Evolutionary conservation across 2,797 vertebrate species (phyloP).

Genomic region (Carcharodon carcharias): DNA sequence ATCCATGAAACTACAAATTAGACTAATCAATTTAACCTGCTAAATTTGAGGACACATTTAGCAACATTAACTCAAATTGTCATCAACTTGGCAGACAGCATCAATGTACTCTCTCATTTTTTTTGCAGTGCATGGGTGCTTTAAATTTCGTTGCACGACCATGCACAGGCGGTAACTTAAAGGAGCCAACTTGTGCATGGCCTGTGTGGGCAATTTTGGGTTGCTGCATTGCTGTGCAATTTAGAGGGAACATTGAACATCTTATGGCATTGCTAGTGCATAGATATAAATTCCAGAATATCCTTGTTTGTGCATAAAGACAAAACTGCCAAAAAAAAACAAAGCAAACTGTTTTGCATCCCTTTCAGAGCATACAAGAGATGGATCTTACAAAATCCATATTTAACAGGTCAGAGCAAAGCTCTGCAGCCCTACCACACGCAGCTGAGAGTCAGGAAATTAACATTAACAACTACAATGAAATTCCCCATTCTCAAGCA

Average conservation of each 20-base stretch:
- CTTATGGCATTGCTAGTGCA: not conserved
- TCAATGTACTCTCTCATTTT: too few species aligned
- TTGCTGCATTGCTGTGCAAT: too few species aligned
- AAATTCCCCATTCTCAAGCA: not conserved
- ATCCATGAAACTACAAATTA: not conserved
- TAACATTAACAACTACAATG: not conserved
- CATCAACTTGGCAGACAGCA: not conserved
- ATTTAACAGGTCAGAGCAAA: not conserved
- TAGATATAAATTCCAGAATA: not conserved
- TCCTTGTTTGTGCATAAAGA: not conserved
- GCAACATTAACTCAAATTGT: not conserved
- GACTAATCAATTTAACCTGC: not conserved
- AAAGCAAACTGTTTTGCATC: not conserved
- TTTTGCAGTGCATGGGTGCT: too few species aligned
- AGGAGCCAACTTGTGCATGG: too few species aligned
- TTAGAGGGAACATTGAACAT: not conserved
- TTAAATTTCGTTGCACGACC: too few species aligned
- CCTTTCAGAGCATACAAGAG: not conserved
- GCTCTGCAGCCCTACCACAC: too few species aligned
- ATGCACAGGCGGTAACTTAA: too few species aligned
- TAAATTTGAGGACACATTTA: too few species aligned
- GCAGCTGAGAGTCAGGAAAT: not conserved
- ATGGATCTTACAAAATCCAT: not conserved
- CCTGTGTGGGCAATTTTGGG: too few species aligned
- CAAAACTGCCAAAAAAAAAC: too few species aligned